Percentiles rank a stretch among this genome's conserved stretches.
These are phyloP conservation scores for Cyprinodon variegatus DNA, from an alignment of 2,113 vertebrate species.

Conservation along the genomic window DNA sequence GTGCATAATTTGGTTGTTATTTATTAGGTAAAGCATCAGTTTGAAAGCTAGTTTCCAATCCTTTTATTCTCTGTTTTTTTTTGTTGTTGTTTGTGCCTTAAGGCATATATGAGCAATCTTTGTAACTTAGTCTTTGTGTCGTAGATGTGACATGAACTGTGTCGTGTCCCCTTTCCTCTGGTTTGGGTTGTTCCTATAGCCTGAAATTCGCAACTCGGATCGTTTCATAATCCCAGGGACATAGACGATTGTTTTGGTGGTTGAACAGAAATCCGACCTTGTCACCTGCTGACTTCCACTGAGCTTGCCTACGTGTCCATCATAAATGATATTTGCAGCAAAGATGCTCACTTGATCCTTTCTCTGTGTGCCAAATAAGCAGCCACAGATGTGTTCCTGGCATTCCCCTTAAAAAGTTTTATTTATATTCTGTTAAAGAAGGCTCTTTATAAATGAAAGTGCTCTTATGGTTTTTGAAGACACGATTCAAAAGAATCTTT, in stretches of 20 bases:
- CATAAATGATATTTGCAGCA: neutral
- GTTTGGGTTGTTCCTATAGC: neutral
- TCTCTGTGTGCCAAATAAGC: neutral
- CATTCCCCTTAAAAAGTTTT: neutral
- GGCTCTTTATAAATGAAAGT: neutral
- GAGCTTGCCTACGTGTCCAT: neutral
- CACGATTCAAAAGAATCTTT: neutral
- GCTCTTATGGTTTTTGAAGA: neutral
- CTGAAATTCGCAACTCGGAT: neutral
- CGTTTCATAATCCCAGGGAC: neutral
- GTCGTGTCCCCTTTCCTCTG: neutral
- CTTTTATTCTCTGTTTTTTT: slow-evolving; percentile 1
- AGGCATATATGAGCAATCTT: neutral
- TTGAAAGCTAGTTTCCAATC: neutral
- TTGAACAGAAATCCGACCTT: neutral
- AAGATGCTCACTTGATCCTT: neutral
- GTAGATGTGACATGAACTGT: neutral
- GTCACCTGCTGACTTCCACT: neutral
- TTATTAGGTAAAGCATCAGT: neutral
- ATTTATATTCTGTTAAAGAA: neutral
- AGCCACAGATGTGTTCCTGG: neutral
- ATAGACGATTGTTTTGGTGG: neutral
- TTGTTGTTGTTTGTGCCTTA: neutral
- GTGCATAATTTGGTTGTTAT: slow-evolving; percentile 26
- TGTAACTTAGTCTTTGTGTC: neutral